Evolutionary conservation across 1,140 invertebrate genomes (phyloP), one percentile per base, ranked within the genome.

Genomic region (Hyphantria cunea): DNA sequence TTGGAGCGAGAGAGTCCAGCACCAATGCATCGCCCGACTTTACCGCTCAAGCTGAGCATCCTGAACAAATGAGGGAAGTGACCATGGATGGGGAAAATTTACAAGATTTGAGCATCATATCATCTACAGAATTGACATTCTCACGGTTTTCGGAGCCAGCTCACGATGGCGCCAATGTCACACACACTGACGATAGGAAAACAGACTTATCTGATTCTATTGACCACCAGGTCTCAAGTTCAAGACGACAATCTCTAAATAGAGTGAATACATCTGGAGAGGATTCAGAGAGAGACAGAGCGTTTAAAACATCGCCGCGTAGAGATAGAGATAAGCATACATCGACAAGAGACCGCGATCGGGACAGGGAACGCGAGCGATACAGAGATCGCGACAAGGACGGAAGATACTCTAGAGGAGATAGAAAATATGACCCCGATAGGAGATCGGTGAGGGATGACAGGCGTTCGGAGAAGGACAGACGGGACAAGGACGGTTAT

Each of bases 1-100:
- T 88, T 6, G 83, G 86, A 6, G 79, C 72, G 0, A 64, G 79
- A 9, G 86, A 90, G 48, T 58, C 60, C 3, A 73, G 59, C 31
- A 77, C 80, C 37, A 76, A 78, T 11, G 64, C 74, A 0, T 64
- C 83, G 3, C 70, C 80, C 0, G 85, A 87, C 25, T 90, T 74
- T 33, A 76, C 64, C 15, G 55, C 74, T 9, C 76, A 68, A 12
- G 80, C 74, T 42, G 84, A 74, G 48, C 17, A 25, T 25, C 17
- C 17, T 5, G 92, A 91, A 37, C 78, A 85, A 33, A 92, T 91
- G 60, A 78, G 93, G 39, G 93, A 93, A 66, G 77, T 92, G 11
- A 91, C 88, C 10, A 86, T 93, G 80, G 92, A 93, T 64, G 93
- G 93, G 9, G 93, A 93, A 66, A 93, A 93, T 65, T 75, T 93